A percentile compares a stretch with the other conserved stretches of the same genome.
Evolutionary conservation across 2,888 invertebrate genomes (phyloP).

Genomic region (Carterocephalus palaemon): DNA sequence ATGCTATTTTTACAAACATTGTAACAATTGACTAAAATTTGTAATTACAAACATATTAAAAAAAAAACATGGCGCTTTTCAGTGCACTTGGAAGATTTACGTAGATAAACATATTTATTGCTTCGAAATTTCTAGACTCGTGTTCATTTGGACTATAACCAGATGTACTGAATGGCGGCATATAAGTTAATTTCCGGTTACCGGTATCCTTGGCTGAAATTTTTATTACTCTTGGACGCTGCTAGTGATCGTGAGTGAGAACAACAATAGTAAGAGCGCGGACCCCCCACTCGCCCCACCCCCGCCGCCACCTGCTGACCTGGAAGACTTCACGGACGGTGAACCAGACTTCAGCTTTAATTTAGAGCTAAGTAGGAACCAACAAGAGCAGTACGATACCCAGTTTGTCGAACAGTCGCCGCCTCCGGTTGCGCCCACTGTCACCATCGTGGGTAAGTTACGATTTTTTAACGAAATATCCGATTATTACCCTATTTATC

Average conservation of each 20-base stretch:
- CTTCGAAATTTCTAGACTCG: too few relatives aligned
- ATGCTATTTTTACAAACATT: not conserved
- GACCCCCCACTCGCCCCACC: conserved; percentile 70
- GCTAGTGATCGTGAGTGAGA: conserved; percentile 57
- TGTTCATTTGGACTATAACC: not conserved
- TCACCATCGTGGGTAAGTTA: conserved; percentile 71
- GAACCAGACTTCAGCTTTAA: conserved; percentile 80
- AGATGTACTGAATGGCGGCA: conserved; percentile 18
- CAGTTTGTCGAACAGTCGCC: conserved; percentile 74
- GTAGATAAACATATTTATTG: too few relatives aligned
- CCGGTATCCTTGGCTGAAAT: conserved; percentile 31
- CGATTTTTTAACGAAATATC: not conserved
- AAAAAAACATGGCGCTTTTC: conserved; percentile 22
- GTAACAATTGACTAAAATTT: conserved; percentile 1
- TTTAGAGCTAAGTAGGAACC: conserved; percentile 84
- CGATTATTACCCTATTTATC: not conserved
- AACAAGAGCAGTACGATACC: conserved; percentile 85
- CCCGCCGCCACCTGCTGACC: conserved; percentile 72
- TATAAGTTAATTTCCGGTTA: conserved; percentile 10
- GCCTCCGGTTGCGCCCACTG: conserved; percentile 44
- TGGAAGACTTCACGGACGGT: conserved; percentile 59
- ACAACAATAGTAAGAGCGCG: conserved; percentile 60
- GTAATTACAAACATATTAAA: not conserved
- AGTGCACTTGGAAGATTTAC: conserved; percentile 12
- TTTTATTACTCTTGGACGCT: conserved; percentile 54